Conservation (phyloP, 2,888 invertebrate genomes). For the Andrena praecox region DNA sequence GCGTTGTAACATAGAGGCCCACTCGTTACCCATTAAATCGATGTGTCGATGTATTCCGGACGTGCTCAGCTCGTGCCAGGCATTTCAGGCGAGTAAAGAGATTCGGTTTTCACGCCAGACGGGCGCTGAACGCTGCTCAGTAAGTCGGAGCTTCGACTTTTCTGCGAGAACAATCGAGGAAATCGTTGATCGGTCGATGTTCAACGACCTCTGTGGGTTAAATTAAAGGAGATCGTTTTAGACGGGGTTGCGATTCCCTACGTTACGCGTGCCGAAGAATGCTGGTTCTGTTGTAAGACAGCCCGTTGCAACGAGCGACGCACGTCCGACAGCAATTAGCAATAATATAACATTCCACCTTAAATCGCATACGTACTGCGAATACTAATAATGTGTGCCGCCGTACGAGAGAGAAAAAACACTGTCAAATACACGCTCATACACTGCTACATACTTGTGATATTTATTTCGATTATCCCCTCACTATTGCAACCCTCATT, state of each 20-base stretch:
- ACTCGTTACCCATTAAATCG: constrained; percentile 81
- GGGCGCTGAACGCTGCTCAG: constrained; percentile 52
- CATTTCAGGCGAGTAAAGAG: background rate
- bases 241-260: constrained; percentile 6
- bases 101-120: constrained; percentile 25
- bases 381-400: constrained; percentile 82
- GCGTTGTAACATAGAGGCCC: constrained; percentile 82
- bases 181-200: constrained; percentile 41
- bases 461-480: constrained; percentile 39
- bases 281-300: constrained; percentile 39
- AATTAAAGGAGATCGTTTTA: constrained; percentile 31
- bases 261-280: constrained; percentile 6
- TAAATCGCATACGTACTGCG: constrained; percentile 81
- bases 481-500: background rate
- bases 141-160: constrained; percentile 50
- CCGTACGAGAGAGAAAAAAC: constrained; percentile 79
- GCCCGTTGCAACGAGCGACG: constrained; percentile 71
- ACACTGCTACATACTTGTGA: constrained; percentile 78
- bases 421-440: constrained; percentile 85
- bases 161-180: constrained; percentile 36
- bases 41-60: constrained; percentile 82
- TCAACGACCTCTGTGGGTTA: constrained; percentile 41
- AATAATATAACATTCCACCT: constrained; percentile 83
- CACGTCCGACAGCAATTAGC: constrained; percentile 82
- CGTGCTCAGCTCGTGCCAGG: constrained; percentile 76